Evolutionary conservation across 2,113 vertebrate genomes (phyloP).

Genomic region (Anoplopoma fimbria): DNA sequence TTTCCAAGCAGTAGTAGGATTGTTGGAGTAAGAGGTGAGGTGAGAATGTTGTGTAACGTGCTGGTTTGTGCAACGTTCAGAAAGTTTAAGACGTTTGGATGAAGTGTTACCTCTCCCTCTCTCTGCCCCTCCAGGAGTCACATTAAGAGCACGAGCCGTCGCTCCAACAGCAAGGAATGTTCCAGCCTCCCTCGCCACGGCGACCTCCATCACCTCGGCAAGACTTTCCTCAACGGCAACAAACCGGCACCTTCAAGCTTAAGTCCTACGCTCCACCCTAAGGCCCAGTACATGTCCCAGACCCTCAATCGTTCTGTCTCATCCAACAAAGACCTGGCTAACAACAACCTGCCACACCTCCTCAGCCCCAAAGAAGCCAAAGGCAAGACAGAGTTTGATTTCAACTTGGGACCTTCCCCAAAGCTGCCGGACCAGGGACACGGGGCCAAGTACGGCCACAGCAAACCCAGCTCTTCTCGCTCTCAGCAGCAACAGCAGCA

Average conservation of each 20-base stretch:
- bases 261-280: conserved; percentile 92
- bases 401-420: conserved; percentile 87
- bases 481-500: conserved; percentile 86
- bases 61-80: not conserved
- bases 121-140: conserved; percentile 86
- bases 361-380: conserved; percentile 97
- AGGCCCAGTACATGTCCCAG: conserved; percentile 89
- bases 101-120: not conserved
- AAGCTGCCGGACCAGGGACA: conserved; percentile 83
- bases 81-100: not conserved
- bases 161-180: conserved; percentile 95
- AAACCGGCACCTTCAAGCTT: conserved; percentile 88
- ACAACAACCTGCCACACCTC: conserved; percentile 96
- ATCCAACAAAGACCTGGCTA: conserved; percentile 92
- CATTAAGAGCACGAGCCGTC: conserved; percentile 92
- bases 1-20: not conserved
- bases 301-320: conserved; percentile 90
- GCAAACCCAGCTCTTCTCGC: conserved; percentile 81
- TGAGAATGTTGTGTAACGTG: not conserved
- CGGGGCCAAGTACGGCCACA: conserved; percentile 87
- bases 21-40: not conserved
- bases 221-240: conserved; percentile 95
- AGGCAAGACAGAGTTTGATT: conserved; percentile 95
- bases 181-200: conserved; percentile 93
- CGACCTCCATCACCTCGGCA: conserved; percentile 90